These are phyloP conservation scores for Scatophagus argus DNA, from an alignment of 2,113 vertebrate species.

Conservation along the genomic window DNA sequence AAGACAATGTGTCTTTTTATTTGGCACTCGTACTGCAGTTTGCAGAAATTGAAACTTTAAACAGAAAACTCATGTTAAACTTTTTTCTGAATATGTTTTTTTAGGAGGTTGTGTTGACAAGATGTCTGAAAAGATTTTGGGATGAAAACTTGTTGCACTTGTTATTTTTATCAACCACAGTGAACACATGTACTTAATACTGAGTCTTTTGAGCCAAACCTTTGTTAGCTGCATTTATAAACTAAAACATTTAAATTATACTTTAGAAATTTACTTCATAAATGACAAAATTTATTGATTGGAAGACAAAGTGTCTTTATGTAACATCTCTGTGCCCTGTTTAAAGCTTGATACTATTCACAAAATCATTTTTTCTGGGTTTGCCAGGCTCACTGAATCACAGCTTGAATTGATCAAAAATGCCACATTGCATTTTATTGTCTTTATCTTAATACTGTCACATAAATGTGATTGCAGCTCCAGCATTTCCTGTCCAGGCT, in stretches of 20 bases:
- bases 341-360: not conserved
- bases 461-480: conserved; percentile 79
- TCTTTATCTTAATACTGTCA: conserved; percentile 5
- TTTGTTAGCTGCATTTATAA: not conserved
- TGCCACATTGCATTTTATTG: not conserved
- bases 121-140: not conserved
- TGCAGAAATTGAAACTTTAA: no score
- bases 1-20: no score
- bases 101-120: not conserved
- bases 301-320: no score
- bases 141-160: not conserved
- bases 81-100: not conserved
- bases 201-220: not conserved
- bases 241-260: not conserved
- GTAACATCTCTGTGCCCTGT: not conserved
- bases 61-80: not conserved
- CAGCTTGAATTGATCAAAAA: not conserved
- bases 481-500: conserved; percentile 90
- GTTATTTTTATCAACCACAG: not conserved
- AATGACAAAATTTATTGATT: not conserved
- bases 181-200: not conserved
- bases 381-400: not conserved
- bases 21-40: no score
- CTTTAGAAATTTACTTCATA: not conserved
- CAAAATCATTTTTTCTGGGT: not conserved